A percentile compares a stretch with the other conserved stretches of the same genome.
These are phyloP conservation scores for Donacobius atricapilla DNA, from an alignment of 2,113 vertebrate species.

Conservation along the genomic window DNA sequence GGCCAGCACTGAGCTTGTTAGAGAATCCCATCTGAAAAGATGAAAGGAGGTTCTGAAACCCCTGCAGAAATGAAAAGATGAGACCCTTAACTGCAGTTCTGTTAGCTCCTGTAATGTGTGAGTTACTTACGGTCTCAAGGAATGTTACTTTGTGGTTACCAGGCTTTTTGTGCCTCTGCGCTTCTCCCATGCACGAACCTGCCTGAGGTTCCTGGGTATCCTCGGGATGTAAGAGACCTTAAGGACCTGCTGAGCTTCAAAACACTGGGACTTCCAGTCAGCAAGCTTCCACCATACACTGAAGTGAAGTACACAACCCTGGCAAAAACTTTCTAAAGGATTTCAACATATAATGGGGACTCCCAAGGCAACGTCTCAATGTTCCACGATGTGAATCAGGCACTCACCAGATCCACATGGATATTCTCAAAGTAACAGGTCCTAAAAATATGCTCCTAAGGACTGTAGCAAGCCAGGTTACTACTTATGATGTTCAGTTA, in stretches of 20 bases:
- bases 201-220: neutral
- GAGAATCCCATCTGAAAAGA: constrained; percentile 18
- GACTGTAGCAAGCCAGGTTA: neutral
- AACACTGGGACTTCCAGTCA: neutral
- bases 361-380: neutral
- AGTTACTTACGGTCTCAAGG: neutral
- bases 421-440: neutral
- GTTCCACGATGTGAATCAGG: neutral
- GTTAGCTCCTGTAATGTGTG: neutral
- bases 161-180: neutral
- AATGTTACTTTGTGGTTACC: neutral
- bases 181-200: neutral
- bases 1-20: neutral
- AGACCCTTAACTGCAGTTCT: neutral
- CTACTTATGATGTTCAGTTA: neutral
- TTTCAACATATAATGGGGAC: neutral
- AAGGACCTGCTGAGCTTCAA: neutral
- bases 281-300: neutral
- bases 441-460: neutral
- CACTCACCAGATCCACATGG: neutral
- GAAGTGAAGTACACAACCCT: neutral
- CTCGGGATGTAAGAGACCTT: neutral
- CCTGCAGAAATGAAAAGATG: constrained; percentile 7
- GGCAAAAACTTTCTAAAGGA: neutral
- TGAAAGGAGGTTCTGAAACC: constrained; percentile 36